Evolutionary conservation across 2,888 invertebrate genomes (phyloP), one percentile per base, ranked within the genome.

Genomic region (Drosophila monieri): DNA sequence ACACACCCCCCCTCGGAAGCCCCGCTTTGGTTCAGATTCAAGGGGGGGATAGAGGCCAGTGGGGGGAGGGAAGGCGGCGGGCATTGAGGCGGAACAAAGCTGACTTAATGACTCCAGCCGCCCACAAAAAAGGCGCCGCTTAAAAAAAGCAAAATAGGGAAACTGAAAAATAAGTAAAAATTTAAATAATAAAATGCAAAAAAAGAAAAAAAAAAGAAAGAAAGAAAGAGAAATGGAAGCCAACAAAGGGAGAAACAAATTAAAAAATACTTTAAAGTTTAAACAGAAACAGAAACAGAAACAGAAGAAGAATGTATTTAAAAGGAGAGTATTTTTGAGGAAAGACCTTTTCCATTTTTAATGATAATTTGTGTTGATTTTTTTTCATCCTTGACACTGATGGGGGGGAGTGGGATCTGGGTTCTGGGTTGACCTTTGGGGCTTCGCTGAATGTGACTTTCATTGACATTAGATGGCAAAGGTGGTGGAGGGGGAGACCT

Each of bases 81-180:
- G 62, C 85, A 79, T 85, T 79, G 85, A 75, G 65, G 78, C 81
- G 78, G 67, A 75, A 81, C 69, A 79, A 79, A 85, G 85, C 78
- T 75, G 85, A 85, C 85, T 79, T 79, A 79, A 79, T 81, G 78
- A 85, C 81, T 78, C 66, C 65, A 35, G 65, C 62, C 32, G 68
- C 59, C 85, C 68, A 60, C 77, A 65, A 55, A 51, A 51, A 49
- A 59, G 54, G 30, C 61, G 18, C 46, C 46, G 32, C 37, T 9
- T 46, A 15, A 15, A 43, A 54, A 21, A 43, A 6, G 30, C 8
- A 62, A 12, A 15, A 41, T n/a, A 25, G 47, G 39, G 53, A 35
- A 39, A 25, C 25, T 53, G 41, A 53, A 51, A 60, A 67, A 67
- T 51, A 70, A 59, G 48, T 39, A 55, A 41, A 43, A 52, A 61